phyloP scores from a whole-genome alignment of 2,888 invertebrate genomes.

The Drosophila maculinotata region DNA sequence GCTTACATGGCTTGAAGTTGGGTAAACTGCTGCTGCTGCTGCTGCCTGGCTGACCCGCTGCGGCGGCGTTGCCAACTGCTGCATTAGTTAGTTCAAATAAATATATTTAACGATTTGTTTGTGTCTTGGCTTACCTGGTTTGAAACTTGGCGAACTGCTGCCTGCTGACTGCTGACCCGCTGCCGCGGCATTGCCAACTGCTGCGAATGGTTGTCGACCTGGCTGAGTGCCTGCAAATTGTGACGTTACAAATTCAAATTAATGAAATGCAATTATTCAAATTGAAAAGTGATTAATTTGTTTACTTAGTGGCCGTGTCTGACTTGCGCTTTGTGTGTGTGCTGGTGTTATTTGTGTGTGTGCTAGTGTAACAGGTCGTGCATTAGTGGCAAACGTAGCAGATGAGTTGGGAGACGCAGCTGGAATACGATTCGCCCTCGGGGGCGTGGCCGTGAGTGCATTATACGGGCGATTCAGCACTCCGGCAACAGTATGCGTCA shows the following conservation, averaged over 20 bases:
- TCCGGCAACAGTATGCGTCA: not conserved
- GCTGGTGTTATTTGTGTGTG: slow-evolving; percentile 13
- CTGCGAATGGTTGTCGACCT: slow-evolving; percentile 5
- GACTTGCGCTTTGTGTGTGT: slow-evolving; percentile 8
- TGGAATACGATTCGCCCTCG: slow-evolving; percentile 6
- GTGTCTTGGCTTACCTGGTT: not conserved
- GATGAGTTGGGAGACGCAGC: not conserved
- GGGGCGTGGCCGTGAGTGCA: not conserved
- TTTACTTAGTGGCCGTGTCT: slow-evolving; percentile 23
- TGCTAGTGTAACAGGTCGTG: not conserved
- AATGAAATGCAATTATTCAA: not conserved
- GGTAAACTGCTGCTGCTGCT: not conserved
- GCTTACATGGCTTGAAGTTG: slow-evolving; percentile 3
- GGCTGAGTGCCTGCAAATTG: slow-evolving; percentile 10
- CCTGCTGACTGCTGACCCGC: too few relatives aligned
- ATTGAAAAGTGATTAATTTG: not conserved
- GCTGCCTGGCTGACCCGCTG: slow-evolving; percentile 1
- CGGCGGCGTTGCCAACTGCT: slow-evolving; percentile 1
- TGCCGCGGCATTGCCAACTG: too few relatives aligned
- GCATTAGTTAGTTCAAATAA: too few relatives aligned
- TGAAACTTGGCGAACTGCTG: too few relatives aligned
- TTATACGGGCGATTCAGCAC: not conserved
- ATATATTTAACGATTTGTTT: not conserved
- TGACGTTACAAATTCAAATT: slow-evolving; percentile 6
- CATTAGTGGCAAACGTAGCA: not conserved